Evolutionary conservation across 2,888 invertebrate species (phyloP), one percentile per base, ranked within the genome.

Genomic region (Spilosoma lubricipeda): DNA sequence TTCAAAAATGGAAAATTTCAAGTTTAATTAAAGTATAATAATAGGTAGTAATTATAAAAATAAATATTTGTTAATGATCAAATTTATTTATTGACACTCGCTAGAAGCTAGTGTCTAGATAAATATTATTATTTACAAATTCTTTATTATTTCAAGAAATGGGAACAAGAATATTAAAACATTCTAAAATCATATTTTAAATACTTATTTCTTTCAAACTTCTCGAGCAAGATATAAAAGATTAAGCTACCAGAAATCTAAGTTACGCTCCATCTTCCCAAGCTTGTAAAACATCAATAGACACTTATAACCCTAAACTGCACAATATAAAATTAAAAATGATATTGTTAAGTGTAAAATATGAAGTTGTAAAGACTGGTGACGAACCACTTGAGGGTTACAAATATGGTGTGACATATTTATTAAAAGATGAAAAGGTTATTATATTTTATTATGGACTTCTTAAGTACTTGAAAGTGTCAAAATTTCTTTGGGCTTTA

Each of bases 331-430:
- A 85, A 89, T 90, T 85, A 86, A 88, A 85, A 85, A 86, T 81
- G 82, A 85, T 86, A 90, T 90, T 89, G 86, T 90, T 73, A 76
- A 70, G 85, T 82, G 84, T 86, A 87, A 86, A 85, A 84, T 78
- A 79, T 88, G 80, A 87, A 93, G 91, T 90, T 88, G 77, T 88
- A 72, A 83, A 82, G 88, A 86, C 89, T 87, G 82, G 88, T 87
- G 90, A 88, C 87, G 87, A 86, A 89, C 91, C 92, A 94, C 95
- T 94, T 92, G 81, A 88, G 78, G 77, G 59, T 78, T 85, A 92
- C 91, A 94, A 70, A 93, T 92, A 82, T 78, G 78, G 90, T 87
- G 83, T 89, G 92, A 92, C 94, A 93, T 93, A 88, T 88, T 83
- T 81, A 77, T 66, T 78, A 59, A 71, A 73, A 70, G 52, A 70